Evolutionary conservation across 2,113 vertebrate genomes (phyloP), one percentile per base, ranked within the genome.

Genomic region (Urocynchramus pylzowi): DNA sequence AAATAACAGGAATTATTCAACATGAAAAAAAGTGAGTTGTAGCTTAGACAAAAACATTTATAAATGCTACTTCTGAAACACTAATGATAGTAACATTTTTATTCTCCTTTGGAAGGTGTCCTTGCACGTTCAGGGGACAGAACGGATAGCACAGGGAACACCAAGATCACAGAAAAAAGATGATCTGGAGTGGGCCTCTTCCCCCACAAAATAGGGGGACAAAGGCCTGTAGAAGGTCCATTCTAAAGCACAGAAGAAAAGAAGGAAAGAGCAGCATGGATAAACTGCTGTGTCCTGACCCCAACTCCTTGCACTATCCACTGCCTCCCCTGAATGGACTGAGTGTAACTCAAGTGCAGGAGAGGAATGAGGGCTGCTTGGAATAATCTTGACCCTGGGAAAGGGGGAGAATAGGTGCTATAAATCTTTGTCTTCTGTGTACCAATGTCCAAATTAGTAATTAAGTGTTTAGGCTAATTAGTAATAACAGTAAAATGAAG

Each of bases 291-390:
- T 16, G 16, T 16, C 49, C 39, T 74, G 45, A 82, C 14, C 16
- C 9, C 35, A 57, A 26, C 2, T 11, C 21, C 13, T 52, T 57
- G 63, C 37, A 47, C 47, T 22, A 22, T 28, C 50, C 54, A 16
- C 54, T 52, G 39, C 35, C 49, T 57, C 16, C 16, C 14, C 10
- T 42, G 30, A 39, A 59, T 3, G 28, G 20, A 53, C 31, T 21
- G 9, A n/a, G 11, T 9, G 9, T 7, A 45, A 71, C 42, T 4
- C 1, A 10, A n/a, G 5, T 1, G 18, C 2, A 71, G 9, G 10
- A n/a, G 11, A 9, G 13, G 22, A 14, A 56, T 6, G 17, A 63
- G 8, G 63, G 8, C 16, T 28, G 18, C 16, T 27, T 28, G 30
- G 26, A 84, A 13, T 20, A n/a, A 87, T 54, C 3, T 2, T 54